These are phyloP conservation scores for Mixornis gularis DNA, from an alignment of 2,113 vertebrate genomes.

Conservation along the genomic window DNA sequence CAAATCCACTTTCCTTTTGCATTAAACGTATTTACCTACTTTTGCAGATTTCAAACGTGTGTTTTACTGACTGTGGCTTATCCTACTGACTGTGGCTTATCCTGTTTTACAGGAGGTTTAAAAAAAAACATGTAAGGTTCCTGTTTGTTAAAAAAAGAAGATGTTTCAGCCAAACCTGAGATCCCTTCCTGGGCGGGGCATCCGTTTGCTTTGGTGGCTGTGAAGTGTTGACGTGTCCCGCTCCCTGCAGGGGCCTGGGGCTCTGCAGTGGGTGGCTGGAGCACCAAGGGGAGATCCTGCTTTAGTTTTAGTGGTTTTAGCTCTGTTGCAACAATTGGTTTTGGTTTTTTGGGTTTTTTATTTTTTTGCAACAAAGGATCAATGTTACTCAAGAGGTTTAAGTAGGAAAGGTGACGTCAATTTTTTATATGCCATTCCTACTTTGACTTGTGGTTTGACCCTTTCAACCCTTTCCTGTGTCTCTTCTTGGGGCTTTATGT, in stretches of 20 bases:
- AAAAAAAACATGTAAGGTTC: background rate
- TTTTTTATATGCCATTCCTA: background rate
- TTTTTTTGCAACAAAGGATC: background rate
- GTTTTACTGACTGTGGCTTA: background rate
- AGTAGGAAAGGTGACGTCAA: background rate
- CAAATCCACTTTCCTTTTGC: background rate
- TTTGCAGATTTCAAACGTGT: background rate
- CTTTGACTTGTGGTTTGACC: background rate
- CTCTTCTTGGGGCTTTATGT: background rate
- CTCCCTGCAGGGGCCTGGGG: background rate
- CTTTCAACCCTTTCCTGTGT: background rate
- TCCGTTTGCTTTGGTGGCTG: background rate
- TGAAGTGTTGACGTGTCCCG: background rate
- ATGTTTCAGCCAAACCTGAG: background rate
- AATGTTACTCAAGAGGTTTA: background rate
- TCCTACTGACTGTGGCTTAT: background rate
- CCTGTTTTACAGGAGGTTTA: background rate
- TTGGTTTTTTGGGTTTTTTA: background rate
- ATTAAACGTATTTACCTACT: background rate
- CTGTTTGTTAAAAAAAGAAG: background rate
- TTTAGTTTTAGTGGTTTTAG: background rate
- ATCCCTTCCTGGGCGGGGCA: slow-evolving; percentile 25
- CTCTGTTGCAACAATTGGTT: background rate
- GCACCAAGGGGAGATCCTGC: background rate
- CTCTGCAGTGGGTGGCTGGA: background rate